phyloP scores from a whole-genome alignment of 2,113 vertebrate species.

The Dinomys branickii region DNA sequence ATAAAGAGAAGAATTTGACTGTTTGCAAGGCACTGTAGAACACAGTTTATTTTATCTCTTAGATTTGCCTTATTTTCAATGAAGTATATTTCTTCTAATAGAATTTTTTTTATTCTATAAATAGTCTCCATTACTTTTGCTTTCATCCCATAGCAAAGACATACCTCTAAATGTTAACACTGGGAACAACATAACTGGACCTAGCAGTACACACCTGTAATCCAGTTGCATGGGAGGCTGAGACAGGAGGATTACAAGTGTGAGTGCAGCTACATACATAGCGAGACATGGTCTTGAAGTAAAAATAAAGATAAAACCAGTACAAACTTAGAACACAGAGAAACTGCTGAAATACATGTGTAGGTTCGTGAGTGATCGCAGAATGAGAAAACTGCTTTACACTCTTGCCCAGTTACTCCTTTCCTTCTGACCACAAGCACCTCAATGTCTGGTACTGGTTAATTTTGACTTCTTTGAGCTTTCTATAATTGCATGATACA shows the following conservation, averaged over 20 bases:
- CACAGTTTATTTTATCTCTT: not conserved
- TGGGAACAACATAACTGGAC: not conserved
- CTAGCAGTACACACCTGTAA: not conserved
- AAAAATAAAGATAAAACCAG: not conserved
- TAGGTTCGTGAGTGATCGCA: not conserved
- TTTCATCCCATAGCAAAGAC: not conserved
- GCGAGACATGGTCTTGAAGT: not conserved
- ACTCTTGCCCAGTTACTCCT: not conserved
- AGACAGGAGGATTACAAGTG: not conserved
- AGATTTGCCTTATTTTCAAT: slow-evolving; percentile 4
- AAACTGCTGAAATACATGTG: not conserved
- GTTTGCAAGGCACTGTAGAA: not conserved
- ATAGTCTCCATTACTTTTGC: not conserved
- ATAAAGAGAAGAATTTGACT: not conserved
- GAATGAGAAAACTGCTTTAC: not conserved
- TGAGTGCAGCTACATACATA: not conserved
- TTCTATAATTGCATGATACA: not conserved
- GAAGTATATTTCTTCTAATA: not conserved
- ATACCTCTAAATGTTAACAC: not conserved
- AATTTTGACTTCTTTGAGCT: slow-evolving; percentile 12
- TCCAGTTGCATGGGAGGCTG: not conserved
- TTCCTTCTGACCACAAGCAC: not conserved
- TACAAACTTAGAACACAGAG: not conserved
- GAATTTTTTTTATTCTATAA: not conserved
- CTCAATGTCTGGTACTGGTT: slow-evolving; percentile 16